A percentile compares a stretch with the other conserved stretches of the same genome.
phyloP scores from a whole-genome alignment of 2,113 vertebrate genomes.

The Amazona vittata region DNA sequence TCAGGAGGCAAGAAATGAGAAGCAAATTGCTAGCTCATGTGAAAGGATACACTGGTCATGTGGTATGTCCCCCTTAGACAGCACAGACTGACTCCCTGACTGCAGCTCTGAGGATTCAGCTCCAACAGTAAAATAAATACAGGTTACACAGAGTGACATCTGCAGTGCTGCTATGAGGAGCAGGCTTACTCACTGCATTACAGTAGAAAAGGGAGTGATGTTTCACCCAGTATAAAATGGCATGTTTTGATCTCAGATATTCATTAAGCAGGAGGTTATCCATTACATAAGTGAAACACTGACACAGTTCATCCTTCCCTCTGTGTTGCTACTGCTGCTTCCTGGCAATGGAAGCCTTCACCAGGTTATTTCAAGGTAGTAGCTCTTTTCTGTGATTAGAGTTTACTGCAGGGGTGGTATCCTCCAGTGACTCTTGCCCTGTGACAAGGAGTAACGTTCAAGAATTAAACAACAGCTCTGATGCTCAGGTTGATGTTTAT shows the following conservation, averaged over 20 bases:
- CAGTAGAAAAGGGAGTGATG: background rate
- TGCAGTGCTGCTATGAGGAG: background rate
- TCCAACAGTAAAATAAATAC: background rate
- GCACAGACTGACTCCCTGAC: background rate
- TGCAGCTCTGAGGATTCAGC: background rate
- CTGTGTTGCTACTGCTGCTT: background rate
- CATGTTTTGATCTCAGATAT: background rate
- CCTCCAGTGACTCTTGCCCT: background rate
- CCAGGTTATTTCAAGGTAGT: background rate
- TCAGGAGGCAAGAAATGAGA: background rate
- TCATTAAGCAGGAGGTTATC: background rate
- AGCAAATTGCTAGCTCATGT: background rate
- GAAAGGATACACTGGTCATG: background rate
- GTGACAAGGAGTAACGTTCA: background rate
- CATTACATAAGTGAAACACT: background rate
- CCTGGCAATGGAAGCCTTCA: background rate
- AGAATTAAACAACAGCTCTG: conserved; percentile 5
- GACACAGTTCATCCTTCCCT: background rate
- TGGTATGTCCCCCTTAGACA: background rate
- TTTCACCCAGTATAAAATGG: background rate
- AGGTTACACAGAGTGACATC: background rate
- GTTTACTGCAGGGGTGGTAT: background rate
- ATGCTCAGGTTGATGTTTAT: background rate
- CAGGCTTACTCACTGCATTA: background rate
- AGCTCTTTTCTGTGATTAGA: background rate